Percentiles rank a stretch among this genome's conserved stretches.
phyloP scores from a whole-genome alignment of 2,888 invertebrate genomes.

The Congeria kusceri region DNA sequence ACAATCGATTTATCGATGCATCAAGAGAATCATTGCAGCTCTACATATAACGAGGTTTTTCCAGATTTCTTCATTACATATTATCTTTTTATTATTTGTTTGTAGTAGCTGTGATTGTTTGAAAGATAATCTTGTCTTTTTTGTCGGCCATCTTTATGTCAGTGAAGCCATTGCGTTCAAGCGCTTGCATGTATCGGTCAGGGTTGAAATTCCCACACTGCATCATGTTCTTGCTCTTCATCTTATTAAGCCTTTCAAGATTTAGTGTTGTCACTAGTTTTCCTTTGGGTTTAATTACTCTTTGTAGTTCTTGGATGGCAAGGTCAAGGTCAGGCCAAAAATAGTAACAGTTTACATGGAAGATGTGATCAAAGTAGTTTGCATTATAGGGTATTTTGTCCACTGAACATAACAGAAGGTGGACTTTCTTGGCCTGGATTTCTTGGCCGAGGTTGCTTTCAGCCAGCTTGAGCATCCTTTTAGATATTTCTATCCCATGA shows the following conservation, averaged over 20 bases:
- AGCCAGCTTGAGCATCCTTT: conserved; percentile 70
- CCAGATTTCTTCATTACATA: too few relatives aligned
- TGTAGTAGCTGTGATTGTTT: not conserved
- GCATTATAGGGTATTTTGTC: conserved; percentile 69
- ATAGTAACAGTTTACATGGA: conserved; percentile 81
- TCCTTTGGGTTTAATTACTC: conserved; percentile 79
- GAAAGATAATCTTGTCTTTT: not conserved
- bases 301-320: conserved; percentile 70
- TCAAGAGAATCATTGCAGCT: too few relatives aligned
- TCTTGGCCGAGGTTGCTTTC: conserved; percentile 43
- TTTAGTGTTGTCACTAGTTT: conserved; percentile 73
- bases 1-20: too few relatives aligned
- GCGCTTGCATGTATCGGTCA: conserved; percentile 71
- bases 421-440: conserved; percentile 70
- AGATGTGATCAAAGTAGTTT: conserved; percentile 76
- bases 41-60: too few relatives aligned
- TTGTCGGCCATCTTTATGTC: conserved; percentile 65
- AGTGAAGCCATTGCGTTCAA: conserved; percentile 74
- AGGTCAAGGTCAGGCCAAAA: conserved; percentile 77
- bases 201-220: conserved; percentile 71
- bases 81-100: too few relatives aligned
- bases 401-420: conserved; percentile 66
- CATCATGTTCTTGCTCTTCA: conserved; percentile 57
- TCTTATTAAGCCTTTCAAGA: conserved; percentile 45
- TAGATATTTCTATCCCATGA: conserved; percentile 78